Evolutionary conservation across 2,113 vertebrate species (phyloP).

Genomic region (Pseudois nayaur): DNA sequence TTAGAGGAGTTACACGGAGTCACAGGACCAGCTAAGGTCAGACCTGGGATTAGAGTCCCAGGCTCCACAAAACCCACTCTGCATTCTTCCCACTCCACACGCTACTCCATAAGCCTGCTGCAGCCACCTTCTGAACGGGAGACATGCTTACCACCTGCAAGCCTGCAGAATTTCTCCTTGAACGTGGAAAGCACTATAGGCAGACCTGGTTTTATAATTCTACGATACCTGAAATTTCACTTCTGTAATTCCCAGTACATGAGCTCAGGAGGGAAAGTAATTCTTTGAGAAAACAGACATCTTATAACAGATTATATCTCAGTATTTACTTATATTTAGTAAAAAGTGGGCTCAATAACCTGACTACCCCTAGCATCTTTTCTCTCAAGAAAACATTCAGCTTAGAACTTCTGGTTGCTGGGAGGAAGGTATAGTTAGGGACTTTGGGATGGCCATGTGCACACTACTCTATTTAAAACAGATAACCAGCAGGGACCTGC

Average conservation of each 20-base stretch:
- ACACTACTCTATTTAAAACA: not conserved
- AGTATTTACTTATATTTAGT: not conserved
- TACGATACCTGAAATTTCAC: not conserved
- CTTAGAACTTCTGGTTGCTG: not conserved
- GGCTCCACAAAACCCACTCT: rapidly evolving
- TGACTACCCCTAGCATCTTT: not conserved
- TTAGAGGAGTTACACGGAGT: not conserved
- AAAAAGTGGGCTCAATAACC: not conserved
- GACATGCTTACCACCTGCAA: not conserved
- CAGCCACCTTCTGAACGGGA: not conserved
- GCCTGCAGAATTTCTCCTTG: not conserved
- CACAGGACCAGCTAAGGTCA: not conserved
- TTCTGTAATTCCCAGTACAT: not conserved
- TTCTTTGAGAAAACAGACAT: not conserved
- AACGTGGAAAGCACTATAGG: not conserved
- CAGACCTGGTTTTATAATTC: not conserved
- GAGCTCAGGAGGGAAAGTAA: not conserved
- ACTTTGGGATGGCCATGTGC: not conserved
- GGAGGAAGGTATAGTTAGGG: not conserved
- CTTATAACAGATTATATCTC: not conserved
- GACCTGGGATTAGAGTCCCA: too few relatives aligned
- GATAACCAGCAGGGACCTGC: not conserved
- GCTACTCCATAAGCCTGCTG: not conserved
- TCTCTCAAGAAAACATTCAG: not conserved
- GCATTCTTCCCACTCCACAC: not conserved